These are phyloP conservation scores for Pygoscelis adeliae DNA, from an alignment of 2,113 vertebrate genomes.

Conservation along the genomic window DNA sequence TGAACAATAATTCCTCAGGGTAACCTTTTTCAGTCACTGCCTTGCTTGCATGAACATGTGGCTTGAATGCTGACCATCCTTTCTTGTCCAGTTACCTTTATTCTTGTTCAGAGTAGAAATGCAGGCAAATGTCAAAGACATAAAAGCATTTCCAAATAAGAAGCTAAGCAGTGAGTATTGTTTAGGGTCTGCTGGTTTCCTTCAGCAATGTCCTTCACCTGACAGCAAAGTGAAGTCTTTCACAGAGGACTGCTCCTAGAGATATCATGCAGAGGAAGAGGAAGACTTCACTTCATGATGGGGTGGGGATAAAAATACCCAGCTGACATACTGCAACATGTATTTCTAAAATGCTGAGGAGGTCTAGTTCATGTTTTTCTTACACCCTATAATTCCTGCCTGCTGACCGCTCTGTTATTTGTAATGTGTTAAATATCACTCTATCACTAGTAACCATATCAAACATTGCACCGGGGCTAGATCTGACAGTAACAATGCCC, in stretches of 20 bases:
- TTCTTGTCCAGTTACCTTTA: not conserved
- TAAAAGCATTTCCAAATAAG: not conserved
- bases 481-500: not conserved
- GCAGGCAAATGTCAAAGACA: not conserved
- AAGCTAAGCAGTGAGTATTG: not conserved
- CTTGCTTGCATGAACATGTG: not conserved
- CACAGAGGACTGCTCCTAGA: not conserved
- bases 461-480: not conserved
- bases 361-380: not conserved
- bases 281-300: not conserved
- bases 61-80: not conserved
- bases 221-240: not conserved
- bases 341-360: not conserved
- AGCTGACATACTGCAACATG: not conserved
- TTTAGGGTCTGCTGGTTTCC: not conserved
- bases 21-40: not conserved
- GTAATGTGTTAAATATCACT: not conserved
- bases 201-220: not conserved
- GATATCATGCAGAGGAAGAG: not conserved
- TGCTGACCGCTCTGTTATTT: rapidly evolving
- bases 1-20: not conserved
- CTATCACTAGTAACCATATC: not conserved
- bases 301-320: not conserved
- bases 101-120: not conserved
- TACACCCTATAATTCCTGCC: not conserved